These are phyloP conservation scores for Leucania comma DNA, from an alignment of 2,888 invertebrate species.

Conservation along the genomic window DNA sequence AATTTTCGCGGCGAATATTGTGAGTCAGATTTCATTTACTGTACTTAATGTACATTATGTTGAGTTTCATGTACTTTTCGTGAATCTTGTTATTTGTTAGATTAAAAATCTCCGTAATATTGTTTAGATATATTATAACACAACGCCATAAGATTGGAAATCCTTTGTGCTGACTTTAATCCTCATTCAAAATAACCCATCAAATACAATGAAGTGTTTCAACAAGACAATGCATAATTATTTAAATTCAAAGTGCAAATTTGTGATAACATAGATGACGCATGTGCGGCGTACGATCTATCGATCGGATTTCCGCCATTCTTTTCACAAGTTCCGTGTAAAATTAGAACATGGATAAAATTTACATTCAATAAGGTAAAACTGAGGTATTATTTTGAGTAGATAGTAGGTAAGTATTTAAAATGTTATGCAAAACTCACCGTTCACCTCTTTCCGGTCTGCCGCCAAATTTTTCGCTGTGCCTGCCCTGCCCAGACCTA, in stretches of 20 bases:
- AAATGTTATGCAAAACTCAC: conserved; percentile 58
- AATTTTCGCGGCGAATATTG: conserved; percentile 7
- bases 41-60: too few relatives aligned
- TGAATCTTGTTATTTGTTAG: conserved; percentile 6
- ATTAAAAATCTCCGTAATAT: background rate
- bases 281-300: conserved; percentile 18
- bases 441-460: conserved; percentile 77
- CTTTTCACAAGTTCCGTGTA: conserved; percentile 7
- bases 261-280: conserved; percentile 12
- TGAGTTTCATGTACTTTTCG: background rate
- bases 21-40: conserved; percentile 11
- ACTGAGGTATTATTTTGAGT: background rate
- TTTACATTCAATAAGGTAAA: background rate
- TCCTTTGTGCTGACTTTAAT: background rate
- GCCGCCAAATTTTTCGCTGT: conserved; percentile 83
- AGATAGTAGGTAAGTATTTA: background rate
- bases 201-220: background rate
- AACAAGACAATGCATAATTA: conserved; percentile 18
- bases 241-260: conserved; percentile 24
- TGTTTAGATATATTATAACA: too few relatives aligned
- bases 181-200: background rate
- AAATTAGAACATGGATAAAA: conserved; percentile 14
- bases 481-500: conserved; percentile 82
- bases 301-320: conserved; percentile 36
- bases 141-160: background rate